Evolutionary conservation across 1,140 invertebrate species (phyloP), one percentile per base, ranked within the genome.

Genomic region (Leptopilina clavipes): DNA sequence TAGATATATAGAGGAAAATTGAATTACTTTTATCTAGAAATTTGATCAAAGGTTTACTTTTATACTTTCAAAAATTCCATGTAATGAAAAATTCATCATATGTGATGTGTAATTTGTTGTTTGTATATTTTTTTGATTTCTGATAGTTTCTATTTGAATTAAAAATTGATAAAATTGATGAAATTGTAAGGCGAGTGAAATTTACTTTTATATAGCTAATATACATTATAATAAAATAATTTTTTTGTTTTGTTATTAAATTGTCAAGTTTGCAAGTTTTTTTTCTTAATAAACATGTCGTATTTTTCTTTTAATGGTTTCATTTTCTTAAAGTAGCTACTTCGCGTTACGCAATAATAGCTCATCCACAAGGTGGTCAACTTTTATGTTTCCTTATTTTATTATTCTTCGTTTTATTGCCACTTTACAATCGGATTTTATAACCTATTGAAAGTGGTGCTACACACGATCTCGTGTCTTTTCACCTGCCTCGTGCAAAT

Each of bases 361-460:
- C 59, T 31, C 22, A 65, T 19, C 59, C 59, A 65, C 59, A 65
- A 65, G 59, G 59, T 65, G 59, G 59, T 65, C 59, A 65, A 31
- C 22, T 65, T 65, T 65, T 37, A 65, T 65, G 59, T 65, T 65
- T 25, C 8, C 22, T 65, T 19, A 65, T 65, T 65, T 65, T 65
- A 65, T 65, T 65, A 31, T 65, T 11, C 25, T 65, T 9, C 37
- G 37, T 65, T 65, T 65, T 37, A 65, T 65, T 65, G 25, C 10
- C 59, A 65, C 59, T 65, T 65, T 31, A 65, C 59, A 65, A 37
- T 65, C 22, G 59, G 22, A 65, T 65, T 65, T 65, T 65, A 65
- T 65, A 37, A 22, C 22, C 59, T n/a, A 65, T 65, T 65, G 14
- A 37, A 65, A 65, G 25, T 31, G 19, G 19, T 31, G 59, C 11